These are phyloP conservation scores for Palythoa heliodiscus DNA, from an alignment of 92 coral and sea anemone species.

Conservation along the genomic window DNA sequence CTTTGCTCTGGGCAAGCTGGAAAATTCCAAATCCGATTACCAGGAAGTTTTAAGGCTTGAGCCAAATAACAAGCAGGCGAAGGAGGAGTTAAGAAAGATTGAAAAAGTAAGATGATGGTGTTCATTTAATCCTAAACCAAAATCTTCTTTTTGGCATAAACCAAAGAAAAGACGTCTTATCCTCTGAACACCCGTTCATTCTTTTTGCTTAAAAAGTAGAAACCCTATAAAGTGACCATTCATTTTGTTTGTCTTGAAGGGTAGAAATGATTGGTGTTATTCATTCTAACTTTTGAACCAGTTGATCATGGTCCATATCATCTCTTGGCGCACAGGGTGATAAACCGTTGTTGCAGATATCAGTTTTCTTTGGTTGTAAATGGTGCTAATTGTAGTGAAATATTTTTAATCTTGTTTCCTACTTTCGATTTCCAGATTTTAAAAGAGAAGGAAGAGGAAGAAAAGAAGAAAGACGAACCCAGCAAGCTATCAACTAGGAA, in stretches of 20 bases:
- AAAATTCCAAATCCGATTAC: constrained; percentile 62
- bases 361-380: neutral
- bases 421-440: constrained; percentile 7
- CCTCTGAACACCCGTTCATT: too few species aligned
- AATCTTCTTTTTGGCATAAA: too few species aligned
- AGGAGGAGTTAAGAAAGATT: constrained; percentile 73
- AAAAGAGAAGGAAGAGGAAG: constrained; percentile 17
- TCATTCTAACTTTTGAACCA: too few species aligned
- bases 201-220: too few species aligned
- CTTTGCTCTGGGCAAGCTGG: constrained; percentile 54
- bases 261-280: too few species aligned
- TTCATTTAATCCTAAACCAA: too few species aligned
- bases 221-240: too few species aligned
- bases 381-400: too few species aligned
- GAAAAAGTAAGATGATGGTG: constrained; percentile 52
- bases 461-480: neutral
- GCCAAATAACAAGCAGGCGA: constrained; percentile 90
- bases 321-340: too few species aligned
- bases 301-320: too few species aligned
- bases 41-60: constrained; percentile 64
- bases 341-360: neutral
- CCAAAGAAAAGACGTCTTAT: too few species aligned
- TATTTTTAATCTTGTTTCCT: neutral
- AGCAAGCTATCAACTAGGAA: neutral
- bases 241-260: too few species aligned